Evolutionary conservation across 2,888 invertebrate species (phyloP).

Genomic region (Synergus laeviventris): DNA sequence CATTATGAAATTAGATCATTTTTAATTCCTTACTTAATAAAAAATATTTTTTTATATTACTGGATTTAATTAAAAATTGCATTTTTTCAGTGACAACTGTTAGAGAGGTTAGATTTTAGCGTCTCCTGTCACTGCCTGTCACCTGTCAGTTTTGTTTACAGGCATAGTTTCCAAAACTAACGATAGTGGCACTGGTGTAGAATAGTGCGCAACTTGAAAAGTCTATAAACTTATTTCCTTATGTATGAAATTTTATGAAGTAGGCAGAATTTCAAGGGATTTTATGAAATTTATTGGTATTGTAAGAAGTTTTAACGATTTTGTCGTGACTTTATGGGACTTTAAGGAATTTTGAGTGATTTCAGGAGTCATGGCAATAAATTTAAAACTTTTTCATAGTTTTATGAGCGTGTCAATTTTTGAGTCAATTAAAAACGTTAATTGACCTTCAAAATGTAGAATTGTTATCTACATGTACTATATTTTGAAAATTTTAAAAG

Average conservation of each 20-base stretch:
- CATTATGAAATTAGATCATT: neutral
- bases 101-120: slow-evolving; percentile 1
- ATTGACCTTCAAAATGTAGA: too few species aligned
- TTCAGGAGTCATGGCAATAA: too few species aligned
- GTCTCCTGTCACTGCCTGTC: slow-evolving; percentile 14
- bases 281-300: too few species aligned
- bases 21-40: neutral
- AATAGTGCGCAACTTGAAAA: neutral
- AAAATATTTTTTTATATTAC: slow-evolving; percentile 10
- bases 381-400: too few species aligned
- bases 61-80: slow-evolving; percentile 11
- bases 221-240: neutral
- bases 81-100: slow-evolving; percentile 5
- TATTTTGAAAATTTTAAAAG: too few species aligned
- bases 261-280: neutral
- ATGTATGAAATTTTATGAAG: neutral
- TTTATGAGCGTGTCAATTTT: too few species aligned
- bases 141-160: slow-evolving; percentile 27
- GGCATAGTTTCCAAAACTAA: neutral
- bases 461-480: too few species aligned
- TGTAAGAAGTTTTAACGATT: too few species aligned
- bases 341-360: too few species aligned
- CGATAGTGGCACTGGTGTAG: neutral
- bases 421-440: too few species aligned
- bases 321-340: too few species aligned